Evolutionary conservation across 64 coral and sea anemone genomes (phyloP), one percentile per base, ranked within the genome.

Genomic region (Pocillopora damicornis): DNA sequence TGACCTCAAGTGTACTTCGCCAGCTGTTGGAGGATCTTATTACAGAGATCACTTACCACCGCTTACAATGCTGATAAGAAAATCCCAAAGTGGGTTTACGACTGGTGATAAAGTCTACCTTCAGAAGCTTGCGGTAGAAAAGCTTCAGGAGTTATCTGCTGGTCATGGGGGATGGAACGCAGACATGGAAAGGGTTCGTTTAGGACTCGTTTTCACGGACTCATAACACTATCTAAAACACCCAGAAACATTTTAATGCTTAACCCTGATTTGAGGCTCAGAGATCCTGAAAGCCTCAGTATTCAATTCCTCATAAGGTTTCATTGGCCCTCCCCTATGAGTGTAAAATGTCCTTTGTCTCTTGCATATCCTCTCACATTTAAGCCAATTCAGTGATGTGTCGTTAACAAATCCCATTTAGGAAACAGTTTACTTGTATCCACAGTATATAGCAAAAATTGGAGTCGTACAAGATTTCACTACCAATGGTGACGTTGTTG

Each of bases 91-190:
- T 25, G 90, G 90, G 2, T 88, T 92, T 35, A 75, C 85, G 7
- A 88, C 90, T 63, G 90, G 83, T 13, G 90, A 92, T 13, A 87
- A 72, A 38, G 90, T 87, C 13, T 61, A 35, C 18, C 68, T 92
- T 2, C 64, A 72, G 18, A 58, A 81, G 60, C 20, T 92, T 9
- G 63, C 76, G 14, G 61, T 11, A 7, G 77, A 88, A 34, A 18
- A 92, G 36, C 77, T 92, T 36, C 59, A 60, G 76, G 34, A 92
- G 34, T 42, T 92, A 68, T 76, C 76, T 13, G 59, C 37, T 63
- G 90, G 59, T 12, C 90, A 92, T 63, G 90, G 90, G 20, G 90
- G 37, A 5, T 92, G 90, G 90, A 80, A 88, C 60, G 66, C 75
- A n/a, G 58, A 87, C 20, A 92, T 92, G 90, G 84, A 87, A 36